phyloP scores from a whole-genome alignment of 2,888 invertebrate species.

The Dendrolimus pini region DNA sequence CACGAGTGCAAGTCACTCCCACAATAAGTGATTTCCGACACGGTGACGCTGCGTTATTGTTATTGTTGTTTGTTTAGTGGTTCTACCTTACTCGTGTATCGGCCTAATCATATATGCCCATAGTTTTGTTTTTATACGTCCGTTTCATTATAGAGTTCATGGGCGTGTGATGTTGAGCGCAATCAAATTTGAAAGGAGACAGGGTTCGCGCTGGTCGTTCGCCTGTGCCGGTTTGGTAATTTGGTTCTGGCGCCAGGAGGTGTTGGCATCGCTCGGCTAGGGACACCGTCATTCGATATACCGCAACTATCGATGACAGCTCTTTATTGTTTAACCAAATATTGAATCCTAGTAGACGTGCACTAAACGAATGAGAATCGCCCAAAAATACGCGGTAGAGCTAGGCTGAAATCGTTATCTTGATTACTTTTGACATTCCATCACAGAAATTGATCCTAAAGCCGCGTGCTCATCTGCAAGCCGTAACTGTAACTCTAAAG shows the following conservation, averaged over 20 bases:
- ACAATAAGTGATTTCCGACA: constrained; percentile 75
- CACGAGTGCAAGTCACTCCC: constrained; percentile 66
- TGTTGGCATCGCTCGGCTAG: constrained; percentile 49
- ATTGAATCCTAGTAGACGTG: neutral
- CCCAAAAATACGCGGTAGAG: too few relatives aligned
- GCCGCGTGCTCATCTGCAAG: too few relatives aligned
- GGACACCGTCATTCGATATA: constrained; percentile 36
- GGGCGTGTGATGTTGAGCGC: constrained; percentile 73
- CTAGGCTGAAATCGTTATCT: too few relatives aligned
- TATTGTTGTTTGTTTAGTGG: constrained; percentile 75
- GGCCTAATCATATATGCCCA: constrained; percentile 75
- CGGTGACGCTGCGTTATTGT: constrained; percentile 68
- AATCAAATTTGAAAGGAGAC: constrained; percentile 74
- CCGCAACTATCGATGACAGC: constrained; percentile 12
- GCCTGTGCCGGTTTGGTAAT: constrained; percentile 53
- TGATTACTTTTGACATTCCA: too few relatives aligned
- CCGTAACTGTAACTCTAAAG: too few relatives aligned
- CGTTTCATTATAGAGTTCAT: constrained; percentile 75
- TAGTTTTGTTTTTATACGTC: constrained; percentile 73
- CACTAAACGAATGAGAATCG: too few relatives aligned
- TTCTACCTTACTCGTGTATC: constrained; percentile 76
- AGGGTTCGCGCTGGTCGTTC: constrained; percentile 52
- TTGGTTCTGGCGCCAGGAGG: constrained; percentile 65
- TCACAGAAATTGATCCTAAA: too few relatives aligned
- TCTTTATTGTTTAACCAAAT: neutral